phyloP scores from a whole-genome alignment of 1,140 invertebrate species.

The Pogonus chalceus region DNA sequence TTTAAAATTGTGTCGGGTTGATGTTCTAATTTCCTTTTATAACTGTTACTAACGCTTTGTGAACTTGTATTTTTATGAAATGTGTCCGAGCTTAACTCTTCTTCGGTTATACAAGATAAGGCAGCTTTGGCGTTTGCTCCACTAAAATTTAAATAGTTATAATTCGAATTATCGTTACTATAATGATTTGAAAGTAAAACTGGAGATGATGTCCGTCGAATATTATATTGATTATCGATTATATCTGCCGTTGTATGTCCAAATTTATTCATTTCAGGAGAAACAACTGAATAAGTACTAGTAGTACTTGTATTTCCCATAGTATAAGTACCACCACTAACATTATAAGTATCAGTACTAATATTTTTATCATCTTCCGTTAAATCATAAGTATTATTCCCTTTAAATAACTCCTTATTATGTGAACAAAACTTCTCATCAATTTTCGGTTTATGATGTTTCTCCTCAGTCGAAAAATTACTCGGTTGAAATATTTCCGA shows the following conservation, averaged over 20 bases:
- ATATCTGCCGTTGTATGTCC: neutral
- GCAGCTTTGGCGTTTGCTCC: neutral
- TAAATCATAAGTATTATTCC: neutral
- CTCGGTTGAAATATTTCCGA: neutral
- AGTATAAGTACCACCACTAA: constrained; percentile 20
- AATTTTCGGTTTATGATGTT: neutral
- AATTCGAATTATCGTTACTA: neutral
- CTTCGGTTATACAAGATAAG: neutral
- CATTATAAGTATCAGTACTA: constrained; percentile 12
- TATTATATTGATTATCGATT: too few species aligned
- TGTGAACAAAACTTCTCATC: neutral
- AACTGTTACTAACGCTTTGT: neutral
- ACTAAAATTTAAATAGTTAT: neutral
- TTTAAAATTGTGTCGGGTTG: neutral
- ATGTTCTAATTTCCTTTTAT: neutral
- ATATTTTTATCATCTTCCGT: constrained; percentile 5
- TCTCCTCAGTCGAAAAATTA: neutral
- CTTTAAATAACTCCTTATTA: neutral
- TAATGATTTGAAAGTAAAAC: neutral
- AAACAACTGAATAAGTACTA: constrained; percentile 15
- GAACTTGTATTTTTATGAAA: neutral
- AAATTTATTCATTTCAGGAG: neutral
- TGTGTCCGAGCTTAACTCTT: neutral
- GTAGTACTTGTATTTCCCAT: constrained; percentile 19
- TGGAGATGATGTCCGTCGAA: neutral